phyloP scores from a whole-genome alignment of 2,797 vertebrate genomes.

The Tangara arthus region DNA sequence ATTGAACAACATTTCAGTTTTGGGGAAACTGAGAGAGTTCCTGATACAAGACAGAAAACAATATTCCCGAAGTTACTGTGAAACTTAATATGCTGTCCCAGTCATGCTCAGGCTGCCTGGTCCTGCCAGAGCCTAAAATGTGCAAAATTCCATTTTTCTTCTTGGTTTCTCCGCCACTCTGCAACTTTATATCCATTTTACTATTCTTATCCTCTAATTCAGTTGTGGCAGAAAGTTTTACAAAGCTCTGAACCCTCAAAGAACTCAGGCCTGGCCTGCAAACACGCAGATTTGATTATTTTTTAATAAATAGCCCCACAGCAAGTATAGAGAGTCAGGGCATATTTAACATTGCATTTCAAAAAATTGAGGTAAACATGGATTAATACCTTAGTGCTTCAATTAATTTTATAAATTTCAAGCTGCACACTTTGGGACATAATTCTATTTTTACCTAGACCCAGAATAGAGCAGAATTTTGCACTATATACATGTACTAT shows the following conservation, averaged over 20 bases:
- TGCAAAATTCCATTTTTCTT: not conserved
- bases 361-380: not conserved
- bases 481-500: no score
- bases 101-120: not conserved
- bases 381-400: not conserved
- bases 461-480: not conserved
- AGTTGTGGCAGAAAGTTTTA: not conserved
- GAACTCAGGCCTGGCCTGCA: not conserved
- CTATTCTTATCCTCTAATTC: not conserved
- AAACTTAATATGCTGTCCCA: not conserved
- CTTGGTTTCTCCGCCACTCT: not conserved
- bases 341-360: not conserved
- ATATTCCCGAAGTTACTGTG: not conserved
- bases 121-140: not conserved
- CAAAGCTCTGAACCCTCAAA: not conserved
- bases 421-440: not conserved
- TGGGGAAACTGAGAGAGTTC: not conserved
- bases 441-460: not conserved
- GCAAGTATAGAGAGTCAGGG: not conserved
- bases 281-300: not conserved
- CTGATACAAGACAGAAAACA: not conserved
- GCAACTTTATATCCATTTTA: not conserved
- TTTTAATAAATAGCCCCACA: not conserved
- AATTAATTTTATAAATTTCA: not conserved
- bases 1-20: not conserved